Base-by-base conservation (phyloP, 2,113 vertebrate species). In the Coptodon rendalli region DNA sequence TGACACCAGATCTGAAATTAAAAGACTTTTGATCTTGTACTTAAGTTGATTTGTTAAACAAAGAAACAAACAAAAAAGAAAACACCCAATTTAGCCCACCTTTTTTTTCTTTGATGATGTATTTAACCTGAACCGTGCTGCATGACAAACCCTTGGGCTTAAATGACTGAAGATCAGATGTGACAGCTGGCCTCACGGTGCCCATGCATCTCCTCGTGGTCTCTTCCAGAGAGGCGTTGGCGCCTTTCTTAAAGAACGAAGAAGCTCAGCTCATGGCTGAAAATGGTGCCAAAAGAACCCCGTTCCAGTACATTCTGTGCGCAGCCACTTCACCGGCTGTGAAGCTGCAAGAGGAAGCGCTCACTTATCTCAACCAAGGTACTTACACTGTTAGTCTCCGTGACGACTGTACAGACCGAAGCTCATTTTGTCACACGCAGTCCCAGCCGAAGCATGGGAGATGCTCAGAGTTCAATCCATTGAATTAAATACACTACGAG, bases 361-460 rank as follows among this genome's bases (percentile, higher is more conserved):
- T 99, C 93, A 98, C 98, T 43, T 99, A 99, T 91, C 98, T 99
- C 91, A 99, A 99, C 93, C 98, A 99, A 97, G 98, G 98, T 99
- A 97, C 87, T 83, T 27, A 31, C 31, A 13, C 52, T 36, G 78
- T 14, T 45, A 73, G 68, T 56, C 57, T 82, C 57, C 36, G n/a
- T 6, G 5, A 22, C 50, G 19, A 59, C 61, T 83, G 2, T 63
- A 86, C 80, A 54, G 48, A 81, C 76, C 7, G 56, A 84, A 86
- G 85, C 61, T 89, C 57, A 63, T 87, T 54, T 48, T 85, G 85
- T 84, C 52, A 54, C 84, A 66, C 57, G 82, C 76, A 79, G 85
- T 10, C 38, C 38, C 68, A 78, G 71, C 16, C 7, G 54, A 11
- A 17, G 9, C 54, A 50, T 48, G 6, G 27, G 12, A 17, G 14